Evolutionary conservation across 37 sponge, comb jelly and placozoan genomes (phyloP), one percentile per base, ranked within the genome.

Genomic region (Hexactinellida sp.): DNA sequence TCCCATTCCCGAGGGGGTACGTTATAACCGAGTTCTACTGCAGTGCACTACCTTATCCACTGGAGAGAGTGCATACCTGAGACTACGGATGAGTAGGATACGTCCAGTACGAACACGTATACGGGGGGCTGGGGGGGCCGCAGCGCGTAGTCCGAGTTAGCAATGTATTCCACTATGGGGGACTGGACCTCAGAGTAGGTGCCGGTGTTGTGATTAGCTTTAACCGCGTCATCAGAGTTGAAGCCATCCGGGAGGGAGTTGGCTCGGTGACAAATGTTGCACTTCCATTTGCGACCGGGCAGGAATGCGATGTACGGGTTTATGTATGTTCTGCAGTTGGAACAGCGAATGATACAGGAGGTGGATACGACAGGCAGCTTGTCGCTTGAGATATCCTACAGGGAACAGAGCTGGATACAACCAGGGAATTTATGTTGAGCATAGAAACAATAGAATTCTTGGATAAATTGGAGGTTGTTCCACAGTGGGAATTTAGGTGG

Each of bases 61-160:
- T n/a, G n/a, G n/a, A n/a, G n/a, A n/a, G n/a, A n/a, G n/a, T n/a
- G n/a, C 39, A 39, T n/a, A 91, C 96, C 96, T 89, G 94, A 88
- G 1, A 89, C 82, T 1, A 95, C 85, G 7, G 95, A 85, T 36
- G 85, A 86, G 84, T 85, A 86, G 10, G 95, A 91, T 0, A 97
- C 98, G 86, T 97, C 98, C 54, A 97, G 82, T 0, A 97, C 38
- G 54, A 92, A 97, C 41, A 90, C 92, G 55, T 91, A 95, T 25
- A 95, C 91, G 84, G 91, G 87, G 36, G 96, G 94, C 82, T 97
- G 84, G 30, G 54, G 41, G 25, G 47, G 37, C 36, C 89, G 55
- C 3, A 93, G 90, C 89, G 92, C 93, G 87, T 97, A 97, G 82
- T 97, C 98, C 21, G 98, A 95, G 1, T 96, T 92, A 23, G 98